These are phyloP conservation scores for Lepidurus packardi DNA, from an alignment of 1,140 invertebrate genomes.

Conservation along the genomic window DNA sequence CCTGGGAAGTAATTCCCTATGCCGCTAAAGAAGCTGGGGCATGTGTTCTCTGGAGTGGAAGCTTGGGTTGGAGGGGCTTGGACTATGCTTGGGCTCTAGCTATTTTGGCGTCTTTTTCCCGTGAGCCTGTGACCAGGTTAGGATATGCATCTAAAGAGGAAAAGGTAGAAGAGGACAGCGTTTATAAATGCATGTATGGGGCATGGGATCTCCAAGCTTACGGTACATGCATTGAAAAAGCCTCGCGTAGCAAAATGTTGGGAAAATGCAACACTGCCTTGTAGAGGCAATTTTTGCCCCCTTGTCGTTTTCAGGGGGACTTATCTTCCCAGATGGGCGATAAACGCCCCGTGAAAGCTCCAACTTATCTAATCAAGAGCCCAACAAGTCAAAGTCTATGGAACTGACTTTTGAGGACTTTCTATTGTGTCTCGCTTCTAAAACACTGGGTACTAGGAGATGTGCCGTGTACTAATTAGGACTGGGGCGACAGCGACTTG, in stretches of 20 bases:
- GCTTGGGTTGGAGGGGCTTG: constrained; percentile 8
- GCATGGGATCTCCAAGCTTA: background rate
- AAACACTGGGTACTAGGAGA: too few relatives aligned
- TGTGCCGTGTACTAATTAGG: background rate
- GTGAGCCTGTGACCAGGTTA: constrained; percentile 20
- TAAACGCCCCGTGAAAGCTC: background rate
- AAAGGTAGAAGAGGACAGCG: background rate
- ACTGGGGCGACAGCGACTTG: too few relatives aligned
- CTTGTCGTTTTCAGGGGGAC: background rate
- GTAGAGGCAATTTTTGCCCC: background rate
- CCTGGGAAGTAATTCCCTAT: background rate
- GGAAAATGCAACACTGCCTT: background rate
- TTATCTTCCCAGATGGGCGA: background rate
- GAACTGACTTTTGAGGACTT: background rate
- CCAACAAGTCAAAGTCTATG: background rate
- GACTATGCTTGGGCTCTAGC: background rate
- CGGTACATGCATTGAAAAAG: background rate
- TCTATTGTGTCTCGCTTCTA: background rate
- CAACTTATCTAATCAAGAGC: constrained; percentile 8
- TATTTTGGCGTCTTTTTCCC: constrained; percentile 18
- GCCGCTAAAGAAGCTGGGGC: background rate
- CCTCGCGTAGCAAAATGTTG: background rate
- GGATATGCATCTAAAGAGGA: background rate
- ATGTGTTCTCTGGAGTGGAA: constrained; percentile 10
- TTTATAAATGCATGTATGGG: constrained; percentile 7